A percentile compares a stretch with the other conserved stretches of the same genome.
These are phyloP conservation scores for Apus apus DNA, from an alignment of 2,113 vertebrate species.

Conservation along the genomic window DNA sequence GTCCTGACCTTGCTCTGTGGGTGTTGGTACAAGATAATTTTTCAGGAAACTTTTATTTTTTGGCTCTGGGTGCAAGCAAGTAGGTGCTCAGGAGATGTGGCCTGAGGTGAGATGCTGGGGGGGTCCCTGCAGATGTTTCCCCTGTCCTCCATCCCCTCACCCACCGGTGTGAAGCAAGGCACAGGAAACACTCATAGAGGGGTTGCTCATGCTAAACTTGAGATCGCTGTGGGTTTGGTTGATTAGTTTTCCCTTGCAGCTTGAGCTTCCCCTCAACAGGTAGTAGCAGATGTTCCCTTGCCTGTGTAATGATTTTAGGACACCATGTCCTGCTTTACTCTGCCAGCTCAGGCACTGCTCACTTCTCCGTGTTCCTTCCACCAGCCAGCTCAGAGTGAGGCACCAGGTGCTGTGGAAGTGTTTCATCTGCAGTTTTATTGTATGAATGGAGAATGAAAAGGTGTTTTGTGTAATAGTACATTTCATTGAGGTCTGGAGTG, in stretches of 20 bases:
- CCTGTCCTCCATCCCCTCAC: not conserved
- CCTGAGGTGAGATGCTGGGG: not conserved
- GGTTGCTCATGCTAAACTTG: accelerated
- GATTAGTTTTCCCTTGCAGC: accelerated
- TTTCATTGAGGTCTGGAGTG: not conserved
- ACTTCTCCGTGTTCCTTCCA: accelerated
- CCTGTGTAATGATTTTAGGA: accelerated
- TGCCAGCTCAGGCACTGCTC: not conserved
- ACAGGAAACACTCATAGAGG: accelerated
- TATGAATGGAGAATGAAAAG: not conserved
- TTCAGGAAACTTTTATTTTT: not conserved
- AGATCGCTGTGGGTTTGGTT: accelerated
- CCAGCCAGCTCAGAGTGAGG: not conserved
- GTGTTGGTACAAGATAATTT: not conserved
- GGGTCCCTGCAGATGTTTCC: not conserved
- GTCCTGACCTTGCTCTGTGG: too few relatives aligned
- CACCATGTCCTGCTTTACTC: too few relatives aligned
- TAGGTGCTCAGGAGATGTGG: not conserved
- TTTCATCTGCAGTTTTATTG: accelerated
- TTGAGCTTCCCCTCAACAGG: not conserved
- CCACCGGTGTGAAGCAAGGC: not conserved
- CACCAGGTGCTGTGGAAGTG: accelerated
- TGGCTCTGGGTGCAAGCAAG: not conserved
- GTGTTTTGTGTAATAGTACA: accelerated
- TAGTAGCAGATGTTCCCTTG: not conserved